Evolutionary conservation across 2,888 invertebrate species (phyloP).

Genomic region (Selenia dentaria): DNA sequence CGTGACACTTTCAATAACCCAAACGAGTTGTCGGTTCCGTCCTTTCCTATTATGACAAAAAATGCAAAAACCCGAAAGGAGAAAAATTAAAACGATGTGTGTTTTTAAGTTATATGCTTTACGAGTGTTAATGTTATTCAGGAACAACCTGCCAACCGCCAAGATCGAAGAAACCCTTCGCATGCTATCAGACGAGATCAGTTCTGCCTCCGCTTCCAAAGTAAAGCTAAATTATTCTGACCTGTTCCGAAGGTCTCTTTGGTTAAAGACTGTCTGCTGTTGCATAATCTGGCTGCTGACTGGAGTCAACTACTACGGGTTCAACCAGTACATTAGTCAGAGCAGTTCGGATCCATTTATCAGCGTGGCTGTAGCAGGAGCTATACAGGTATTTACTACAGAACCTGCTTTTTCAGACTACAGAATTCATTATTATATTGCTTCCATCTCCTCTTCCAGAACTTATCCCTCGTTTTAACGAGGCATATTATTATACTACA

Average conservation of each 20-base stretch:
- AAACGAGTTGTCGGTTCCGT: too few species aligned
- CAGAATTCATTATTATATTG: too few species aligned
- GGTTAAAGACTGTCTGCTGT: slow-evolving; percentile 87
- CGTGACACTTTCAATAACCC: too few species aligned
- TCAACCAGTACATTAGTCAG: slow-evolving; percentile 92
- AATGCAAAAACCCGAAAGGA: too few species aligned
- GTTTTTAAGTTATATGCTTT: too few species aligned
- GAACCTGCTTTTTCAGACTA: too few species aligned
- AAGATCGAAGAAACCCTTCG: slow-evolving; percentile 75
- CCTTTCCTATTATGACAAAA: too few species aligned
- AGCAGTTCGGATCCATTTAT: slow-evolving; percentile 91
- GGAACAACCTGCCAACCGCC: slow-evolving; percentile 77
- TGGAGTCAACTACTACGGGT: slow-evolving; percentile 93
- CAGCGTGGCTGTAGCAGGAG: slow-evolving; percentile 89
- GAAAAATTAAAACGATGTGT: too few species aligned
- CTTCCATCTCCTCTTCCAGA: too few species aligned
- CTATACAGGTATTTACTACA: slow-evolving; percentile 65
- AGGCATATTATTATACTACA: too few species aligned
- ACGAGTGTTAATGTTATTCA: too few species aligned
- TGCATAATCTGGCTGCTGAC: slow-evolving; percentile 91
- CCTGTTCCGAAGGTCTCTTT: slow-evolving; percentile 86
- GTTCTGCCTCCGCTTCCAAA: slow-evolving; percentile 37
- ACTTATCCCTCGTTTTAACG: too few species aligned
- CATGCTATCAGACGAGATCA: slow-evolving; percentile 52
- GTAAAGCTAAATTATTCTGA: slow-evolving; percentile 83